Evolutionary conservation across 2,113 vertebrate genomes (phyloP).

Genomic region (Eonycteris spelaea): DNA sequence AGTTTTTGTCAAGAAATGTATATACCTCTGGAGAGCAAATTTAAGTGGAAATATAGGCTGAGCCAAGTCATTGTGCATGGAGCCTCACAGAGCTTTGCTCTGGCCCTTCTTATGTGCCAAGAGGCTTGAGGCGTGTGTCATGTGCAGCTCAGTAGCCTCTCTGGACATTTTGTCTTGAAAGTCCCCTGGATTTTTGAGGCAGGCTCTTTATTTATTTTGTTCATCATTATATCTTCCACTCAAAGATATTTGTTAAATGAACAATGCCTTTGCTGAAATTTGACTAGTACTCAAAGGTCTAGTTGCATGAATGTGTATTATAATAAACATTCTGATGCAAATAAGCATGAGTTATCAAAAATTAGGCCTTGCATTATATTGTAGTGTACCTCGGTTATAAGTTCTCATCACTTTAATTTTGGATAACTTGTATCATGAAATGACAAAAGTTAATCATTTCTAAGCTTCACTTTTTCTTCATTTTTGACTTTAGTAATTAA

Average conservation of each 20-base stretch:
- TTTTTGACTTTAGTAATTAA: neutral
- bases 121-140: neutral
- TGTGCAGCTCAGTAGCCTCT: neutral
- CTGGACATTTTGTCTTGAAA: neutral
- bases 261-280: neutral
- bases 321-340: neutral
- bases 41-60: neutral
- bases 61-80: neutral
- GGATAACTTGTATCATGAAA: neutral
- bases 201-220: neutral
- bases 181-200: neutral
- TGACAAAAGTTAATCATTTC: neutral
- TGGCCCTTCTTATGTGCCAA: neutral
- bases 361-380: neutral
- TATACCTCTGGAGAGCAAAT: neutral
- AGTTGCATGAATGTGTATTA: neutral
- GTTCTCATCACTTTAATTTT: neutral
- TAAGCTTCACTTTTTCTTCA: neutral
- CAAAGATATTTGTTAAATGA: neutral
- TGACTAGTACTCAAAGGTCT: neutral
- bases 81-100: neutral
- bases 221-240: neutral
- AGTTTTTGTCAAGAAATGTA: neutral
- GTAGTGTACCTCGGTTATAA: neutral
- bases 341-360: neutral